Evolutionary conservation across 2,113 vertebrate species (phyloP), one percentile per base, ranked within the genome.

Genomic region (Cryptotis parvus): DNA sequence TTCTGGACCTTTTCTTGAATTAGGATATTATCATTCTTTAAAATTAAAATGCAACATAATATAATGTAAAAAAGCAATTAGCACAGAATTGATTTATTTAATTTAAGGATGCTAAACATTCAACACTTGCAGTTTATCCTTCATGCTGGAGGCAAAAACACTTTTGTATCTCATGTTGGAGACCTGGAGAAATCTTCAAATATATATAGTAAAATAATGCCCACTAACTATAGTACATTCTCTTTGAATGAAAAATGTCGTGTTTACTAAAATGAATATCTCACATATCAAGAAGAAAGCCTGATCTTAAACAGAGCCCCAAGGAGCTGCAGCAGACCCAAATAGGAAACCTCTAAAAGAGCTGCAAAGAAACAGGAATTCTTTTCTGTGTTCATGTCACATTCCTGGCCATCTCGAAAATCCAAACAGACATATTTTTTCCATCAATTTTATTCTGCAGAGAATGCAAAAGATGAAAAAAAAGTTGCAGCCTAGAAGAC

Each of bases 321-420:
- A 70, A 87, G 89, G 78, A 65, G 85, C 96, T 93, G 94, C 27
- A 87, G 18, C 84, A 94, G 18, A 39, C 63, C 41, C 90, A 89
- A 96, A 96, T 96, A 97, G 70, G 95, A 96, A 96, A 96, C 29
- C 26, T 91, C 41, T 88, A 95, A 94, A 95, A 39, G 12, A 91
- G 20, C 84, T 83, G 95, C 69, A 88, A 14, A 93, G 96, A 96
- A 94, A 81, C 18, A 24, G 5, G 89, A 33, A 84, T 26, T 63
- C 27, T 81, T n/a, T 12, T 84, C 26, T 73, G 0, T 87, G 31
- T 74, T 41, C 93, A 6, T 93, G 6, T 92, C 91, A 95, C 87
- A 94, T 33, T 95, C 70, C 78, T 90, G 16, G 37, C 92, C 70
- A 94, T 91, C 94, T 93, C 35, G 93, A 83, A 95, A 87, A 87